Evolutionary conservation across 1,140 invertebrate species (phyloP), one percentile per base, ranked within the genome.

Genomic region (Penaeus vannamei): DNA sequence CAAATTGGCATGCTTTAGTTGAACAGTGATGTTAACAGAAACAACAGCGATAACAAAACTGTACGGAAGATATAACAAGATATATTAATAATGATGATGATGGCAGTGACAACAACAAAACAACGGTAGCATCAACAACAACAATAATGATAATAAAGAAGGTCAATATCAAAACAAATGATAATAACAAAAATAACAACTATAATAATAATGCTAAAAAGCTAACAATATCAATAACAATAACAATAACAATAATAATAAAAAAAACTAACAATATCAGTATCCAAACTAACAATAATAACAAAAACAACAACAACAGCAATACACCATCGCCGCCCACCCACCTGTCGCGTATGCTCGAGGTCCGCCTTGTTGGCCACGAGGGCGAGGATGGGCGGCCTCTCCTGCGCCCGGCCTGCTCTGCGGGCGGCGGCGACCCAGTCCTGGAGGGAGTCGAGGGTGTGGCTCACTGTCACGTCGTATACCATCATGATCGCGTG

Each of bases 291-390:
- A 36, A 32, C 14, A 12, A 12, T 12, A 26, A 72, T 29, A 72
- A 26, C 12, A 76, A 76, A 17, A 19, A 29, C 36, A 29, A 76
- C 69, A 12, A 0, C 36, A 76, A 12, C 17, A 36, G 12, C 36
- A 12, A 5, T 12, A 8, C 8, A 17, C 2, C 14, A 12, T 7
- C 36, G 0, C 36, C 12, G 69, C 69, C 12, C 53, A 80, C 82
- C 42, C 26, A 91, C 91, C 84, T 91, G 91, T 36, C 91, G 69
- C 32, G 84, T 81, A 46, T 98, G 97, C 92, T 98, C 97, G 92
- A 98, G 94, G 93, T 98, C 97, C 0, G 93, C 94, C 95, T 98
- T 98, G 93, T 98, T 98, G 10, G 97, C 97, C 85, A 98, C 94
- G 61, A 98, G 92, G 32, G 96, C 96, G 92, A 97, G 94, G 85